A percentile compares a stretch with the other conserved stretches of the same genome.
phyloP scores from a whole-genome alignment of 2,113 vertebrate species.

The Erythrolamprus reginae region DNA sequence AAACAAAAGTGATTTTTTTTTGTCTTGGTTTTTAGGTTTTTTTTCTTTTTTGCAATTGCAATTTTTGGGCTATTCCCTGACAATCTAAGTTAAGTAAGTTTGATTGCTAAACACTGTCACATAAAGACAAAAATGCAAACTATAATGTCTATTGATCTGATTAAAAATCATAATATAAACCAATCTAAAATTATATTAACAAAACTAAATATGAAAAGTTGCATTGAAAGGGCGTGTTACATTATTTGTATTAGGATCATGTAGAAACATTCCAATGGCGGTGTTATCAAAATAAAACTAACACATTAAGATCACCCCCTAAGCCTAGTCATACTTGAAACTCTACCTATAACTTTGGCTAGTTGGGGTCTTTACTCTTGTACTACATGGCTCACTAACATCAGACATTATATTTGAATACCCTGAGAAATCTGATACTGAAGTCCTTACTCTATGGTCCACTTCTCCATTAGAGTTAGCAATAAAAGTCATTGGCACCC shows the following conservation, averaged over 20 bases:
- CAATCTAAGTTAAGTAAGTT: slow-evolving; percentile 85
- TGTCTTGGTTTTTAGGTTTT: slow-evolving; percentile 31
- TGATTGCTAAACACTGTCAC: slow-evolving; percentile 91
- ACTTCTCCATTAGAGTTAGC: slow-evolving; percentile 87
- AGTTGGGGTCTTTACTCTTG: slow-evolving; percentile 96
- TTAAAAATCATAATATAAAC: slow-evolving; percentile 92
- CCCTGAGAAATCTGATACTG: slow-evolving; percentile 99
- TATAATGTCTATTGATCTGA: slow-evolving; percentile 74
- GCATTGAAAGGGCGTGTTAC: slow-evolving; percentile 98
- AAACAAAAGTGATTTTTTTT: slow-evolving; percentile 69
- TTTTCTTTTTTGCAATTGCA: slow-evolving; percentile 86
- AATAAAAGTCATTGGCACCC: slow-evolving; percentile 92
- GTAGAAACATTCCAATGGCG: slow-evolving; percentile 99
- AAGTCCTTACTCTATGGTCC: slow-evolving; percentile 95
- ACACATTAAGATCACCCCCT: slow-evolving; percentile 75
- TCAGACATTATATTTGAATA: slow-evolving; percentile 99
- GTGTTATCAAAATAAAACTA: slow-evolving; percentile 90
- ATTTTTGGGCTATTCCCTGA: slow-evolving; percentile 97
- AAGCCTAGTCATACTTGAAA: slow-evolving; percentile 74
- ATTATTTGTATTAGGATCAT: slow-evolving; percentile 94
- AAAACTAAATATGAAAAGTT: slow-evolving; percentile 91
- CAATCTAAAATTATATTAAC: slow-evolving; percentile 85
- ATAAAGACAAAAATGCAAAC: slow-evolving; percentile 67
- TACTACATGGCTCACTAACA: slow-evolving; percentile 95
- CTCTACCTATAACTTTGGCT: slow-evolving; percentile 99